Percentiles rank a stretch among this genome's conserved stretches.
Evolutionary conservation across 2,113 vertebrate species (phyloP).

Genomic region (Trichechus manatus): DNA sequence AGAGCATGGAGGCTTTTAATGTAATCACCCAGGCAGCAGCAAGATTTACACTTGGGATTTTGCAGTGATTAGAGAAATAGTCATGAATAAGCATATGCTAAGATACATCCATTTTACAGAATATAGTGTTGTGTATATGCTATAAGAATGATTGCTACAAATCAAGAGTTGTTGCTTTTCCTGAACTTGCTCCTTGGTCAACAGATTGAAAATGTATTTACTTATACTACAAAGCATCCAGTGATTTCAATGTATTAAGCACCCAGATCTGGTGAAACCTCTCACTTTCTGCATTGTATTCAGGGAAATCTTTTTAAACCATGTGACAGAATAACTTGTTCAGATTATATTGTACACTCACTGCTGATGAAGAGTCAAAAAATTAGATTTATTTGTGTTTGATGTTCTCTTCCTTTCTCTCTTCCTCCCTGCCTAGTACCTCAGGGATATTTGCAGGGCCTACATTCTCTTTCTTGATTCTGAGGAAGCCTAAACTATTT

Average conservation of each 20-base stretch:
- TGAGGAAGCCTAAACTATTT: neutral
- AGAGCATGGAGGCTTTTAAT: conserved; percentile 68
- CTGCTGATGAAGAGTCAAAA: neutral
- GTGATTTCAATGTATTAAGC: neutral
- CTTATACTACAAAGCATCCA: neutral
- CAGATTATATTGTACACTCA: neutral
- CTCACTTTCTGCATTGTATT: neutral
- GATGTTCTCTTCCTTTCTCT: neutral
- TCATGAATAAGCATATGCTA: conserved; percentile 81
- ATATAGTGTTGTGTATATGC: neutral
- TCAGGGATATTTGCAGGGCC: neutral
- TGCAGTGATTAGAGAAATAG: conserved; percentile 79
- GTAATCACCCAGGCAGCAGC: conserved; percentile 60
- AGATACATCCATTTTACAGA: conserved; percentile 56
- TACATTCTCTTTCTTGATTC: neutral
- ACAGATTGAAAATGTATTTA: neutral
- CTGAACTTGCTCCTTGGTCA: neutral
- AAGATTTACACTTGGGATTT: conserved; percentile 79
- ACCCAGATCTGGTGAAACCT: neutral
- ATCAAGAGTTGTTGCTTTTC: neutral
- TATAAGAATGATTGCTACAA: neutral
- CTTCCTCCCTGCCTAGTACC: neutral
- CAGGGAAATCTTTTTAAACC: neutral
- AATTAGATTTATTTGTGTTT: neutral
- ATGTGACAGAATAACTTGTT: neutral